These are phyloP conservation scores for Caenorhabditis sp. DNA, from an alignment of 2,888 invertebrate species.

Conservation along the genomic window DNA sequence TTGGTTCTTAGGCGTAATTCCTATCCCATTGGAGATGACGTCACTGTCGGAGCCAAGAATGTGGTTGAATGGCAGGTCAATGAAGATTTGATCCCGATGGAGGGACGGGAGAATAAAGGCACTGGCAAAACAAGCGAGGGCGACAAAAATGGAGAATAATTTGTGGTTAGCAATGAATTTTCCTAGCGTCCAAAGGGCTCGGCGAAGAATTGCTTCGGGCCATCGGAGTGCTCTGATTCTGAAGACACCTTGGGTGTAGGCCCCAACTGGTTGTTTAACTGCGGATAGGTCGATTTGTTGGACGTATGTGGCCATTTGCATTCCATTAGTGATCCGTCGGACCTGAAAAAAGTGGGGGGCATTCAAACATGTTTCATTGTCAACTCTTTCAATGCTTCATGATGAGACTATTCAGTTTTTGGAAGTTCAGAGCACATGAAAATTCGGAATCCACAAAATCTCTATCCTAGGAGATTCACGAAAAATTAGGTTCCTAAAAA, in stretches of 20 bases:
- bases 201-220: slow-evolving; percentile 74
- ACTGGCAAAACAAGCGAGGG: slow-evolving; percentile 53
- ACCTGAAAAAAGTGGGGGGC: slow-evolving; percentile 35
- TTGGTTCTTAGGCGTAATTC: slow-evolving; percentile 53
- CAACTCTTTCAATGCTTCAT: no score
- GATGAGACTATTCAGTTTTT: no score
- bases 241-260: slow-evolving; percentile 71
- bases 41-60: slow-evolving; percentile 60
- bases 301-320: slow-evolving; percentile 75
- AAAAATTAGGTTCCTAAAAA: no score
- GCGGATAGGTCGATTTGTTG: slow-evolving; percentile 68
- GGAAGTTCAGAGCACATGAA: no score
- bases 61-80: slow-evolving; percentile 67
- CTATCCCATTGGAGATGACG: slow-evolving; percentile 66
- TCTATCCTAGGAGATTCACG: no score
- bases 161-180: slow-evolving; percentile 77
- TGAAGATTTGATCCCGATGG: slow-evolving; percentile 54
- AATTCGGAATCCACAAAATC: no score
- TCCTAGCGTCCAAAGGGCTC: slow-evolving; percentile 78
- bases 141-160: slow-evolving; percentile 46
- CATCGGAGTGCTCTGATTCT: slow-evolving; percentile 75
- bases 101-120: slow-evolving; percentile 60
- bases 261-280: slow-evolving; percentile 68
- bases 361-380: no score
- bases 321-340: slow-evolving; percentile 70